Conservation (phyloP, 2,113 vertebrate species). For the Pagrus major region DNA sequence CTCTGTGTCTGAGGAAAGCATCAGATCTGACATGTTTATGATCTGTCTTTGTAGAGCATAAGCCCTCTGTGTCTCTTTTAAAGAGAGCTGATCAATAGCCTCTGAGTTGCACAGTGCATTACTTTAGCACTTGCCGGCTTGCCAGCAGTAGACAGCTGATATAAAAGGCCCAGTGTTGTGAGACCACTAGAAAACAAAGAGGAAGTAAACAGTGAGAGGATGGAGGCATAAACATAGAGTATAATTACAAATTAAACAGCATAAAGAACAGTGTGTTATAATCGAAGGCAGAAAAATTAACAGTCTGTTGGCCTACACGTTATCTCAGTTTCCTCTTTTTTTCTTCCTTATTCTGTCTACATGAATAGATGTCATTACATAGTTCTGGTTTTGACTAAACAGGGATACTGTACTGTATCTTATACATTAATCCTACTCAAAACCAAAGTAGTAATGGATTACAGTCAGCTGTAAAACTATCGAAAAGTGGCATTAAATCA, state of each 20-base stretch:
- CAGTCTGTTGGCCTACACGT: no score
- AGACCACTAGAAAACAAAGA: conserved; percentile 18
- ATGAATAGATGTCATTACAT: not conserved
- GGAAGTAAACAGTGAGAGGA: conserved; percentile 23
- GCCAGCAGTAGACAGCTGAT: conserved; percentile 15
- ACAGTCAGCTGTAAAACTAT: conserved; percentile 3
- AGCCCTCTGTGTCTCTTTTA: conserved; percentile 23
- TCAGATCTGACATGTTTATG: conserved; percentile 40
- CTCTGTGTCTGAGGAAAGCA: conserved; percentile 30
- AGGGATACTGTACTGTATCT: not conserved
- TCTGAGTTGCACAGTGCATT: conserved; percentile 19
- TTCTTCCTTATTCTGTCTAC: conserved; percentile 7
- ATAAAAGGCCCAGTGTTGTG: conserved; percentile 10
- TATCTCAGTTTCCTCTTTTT: conserved; percentile 14
- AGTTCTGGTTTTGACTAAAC: not conserved
- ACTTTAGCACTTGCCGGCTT: conserved; percentile 32
- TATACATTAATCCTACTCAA: not conserved
- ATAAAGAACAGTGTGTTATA: not conserved
- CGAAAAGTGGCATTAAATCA: conserved; percentile 3
- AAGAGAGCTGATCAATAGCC: conserved; percentile 34
- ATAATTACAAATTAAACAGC: not conserved
- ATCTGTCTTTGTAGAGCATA: conserved; percentile 23
- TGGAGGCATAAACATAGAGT: not conserved
- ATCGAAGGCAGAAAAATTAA: not conserved
- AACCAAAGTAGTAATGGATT: not conserved